Evolutionary conservation across 2,888 invertebrate genomes (phyloP).

Genomic region (Biston betularia): DNA sequence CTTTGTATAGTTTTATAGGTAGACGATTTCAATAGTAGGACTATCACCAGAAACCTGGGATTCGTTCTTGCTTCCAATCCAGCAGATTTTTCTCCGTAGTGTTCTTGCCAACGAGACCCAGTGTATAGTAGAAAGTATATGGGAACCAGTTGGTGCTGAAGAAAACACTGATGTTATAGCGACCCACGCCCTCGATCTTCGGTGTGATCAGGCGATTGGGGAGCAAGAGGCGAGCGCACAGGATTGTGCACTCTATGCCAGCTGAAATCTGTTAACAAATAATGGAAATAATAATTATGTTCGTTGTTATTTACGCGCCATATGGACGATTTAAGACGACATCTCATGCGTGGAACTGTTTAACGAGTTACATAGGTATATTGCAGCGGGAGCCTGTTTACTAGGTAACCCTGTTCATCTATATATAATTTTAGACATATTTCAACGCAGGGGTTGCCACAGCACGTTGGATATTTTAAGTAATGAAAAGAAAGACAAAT

Average conservation of each 20-base stretch:
- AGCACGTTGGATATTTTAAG: too few species aligned
- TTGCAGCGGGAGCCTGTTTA: too few species aligned
- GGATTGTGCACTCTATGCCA: slow-evolving; percentile 69
- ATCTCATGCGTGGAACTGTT: too few species aligned
- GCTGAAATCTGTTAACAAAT: slow-evolving; percentile 63
- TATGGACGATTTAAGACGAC: too few species aligned
- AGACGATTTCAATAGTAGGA: not conserved
- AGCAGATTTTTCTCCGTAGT: slow-evolving; percentile 51
- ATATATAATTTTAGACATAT: too few species aligned
- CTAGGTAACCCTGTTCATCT: too few species aligned
- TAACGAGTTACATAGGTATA: too few species aligned
- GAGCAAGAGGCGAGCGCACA: slow-evolving; percentile 65
- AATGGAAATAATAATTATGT: not conserved
- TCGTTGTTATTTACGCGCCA: too few species aligned
- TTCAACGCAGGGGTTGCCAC: too few species aligned
- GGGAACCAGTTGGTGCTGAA: slow-evolving; percentile 70
- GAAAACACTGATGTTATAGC: slow-evolving; percentile 67
- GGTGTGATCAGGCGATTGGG: slow-evolving; percentile 66
- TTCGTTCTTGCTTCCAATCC: slow-evolving; percentile 59
- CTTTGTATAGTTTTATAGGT: slow-evolving; percentile 36
- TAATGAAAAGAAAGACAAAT: too few species aligned
- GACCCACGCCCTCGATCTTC: slow-evolving; percentile 63
- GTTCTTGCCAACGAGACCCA: slow-evolving; percentile 67
- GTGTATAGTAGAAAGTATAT: slow-evolving; percentile 60
- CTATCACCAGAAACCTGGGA: slow-evolving; percentile 57